A percentile compares a stretch with the other conserved stretches of the same genome.
Conservation (phyloP, 2,888 invertebrate species). For the Apantesis nais region DNA sequence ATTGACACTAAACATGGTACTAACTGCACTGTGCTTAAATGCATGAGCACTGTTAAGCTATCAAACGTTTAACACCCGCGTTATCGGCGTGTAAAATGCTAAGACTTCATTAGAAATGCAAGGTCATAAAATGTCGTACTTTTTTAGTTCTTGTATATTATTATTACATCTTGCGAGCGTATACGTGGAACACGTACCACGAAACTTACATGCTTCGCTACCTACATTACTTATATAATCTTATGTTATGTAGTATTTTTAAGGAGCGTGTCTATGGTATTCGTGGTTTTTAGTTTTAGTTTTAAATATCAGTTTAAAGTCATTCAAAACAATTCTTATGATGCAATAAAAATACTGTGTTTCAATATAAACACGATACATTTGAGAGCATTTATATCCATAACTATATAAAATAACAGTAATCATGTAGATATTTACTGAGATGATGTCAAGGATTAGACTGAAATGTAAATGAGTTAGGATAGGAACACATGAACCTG, state of each 20-base stretch:
- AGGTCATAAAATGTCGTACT: neutral
- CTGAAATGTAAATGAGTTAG: neutral
- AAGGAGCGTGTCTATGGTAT: neutral
- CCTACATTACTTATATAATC: too few species aligned
- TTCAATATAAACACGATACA: constrained; percentile 8
- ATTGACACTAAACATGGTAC: neutral
- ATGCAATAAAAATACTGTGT: constrained; percentile 13
- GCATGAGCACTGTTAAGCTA: neutral
- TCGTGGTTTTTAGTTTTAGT: neutral
- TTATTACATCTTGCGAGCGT: neutral
- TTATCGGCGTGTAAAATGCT: neutral
- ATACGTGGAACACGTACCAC: too few species aligned
- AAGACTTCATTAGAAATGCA: neutral
- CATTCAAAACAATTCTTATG: neutral
- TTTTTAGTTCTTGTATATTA: neutral
- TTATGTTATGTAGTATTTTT: too few species aligned
- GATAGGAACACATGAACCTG: too few species aligned
- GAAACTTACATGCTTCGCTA: too few species aligned
- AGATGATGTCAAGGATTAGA: neutral
- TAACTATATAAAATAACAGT: neutral
- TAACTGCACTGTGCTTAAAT: neutral
- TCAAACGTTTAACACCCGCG: neutral
- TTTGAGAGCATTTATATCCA: too few species aligned
- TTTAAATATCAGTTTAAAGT: neutral
- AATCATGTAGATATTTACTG: neutral